Evolutionary conservation across 2,113 vertebrate species (phyloP), one percentile per base, ranked within the genome.

Genomic region (Zootoca vivipara): DNA sequence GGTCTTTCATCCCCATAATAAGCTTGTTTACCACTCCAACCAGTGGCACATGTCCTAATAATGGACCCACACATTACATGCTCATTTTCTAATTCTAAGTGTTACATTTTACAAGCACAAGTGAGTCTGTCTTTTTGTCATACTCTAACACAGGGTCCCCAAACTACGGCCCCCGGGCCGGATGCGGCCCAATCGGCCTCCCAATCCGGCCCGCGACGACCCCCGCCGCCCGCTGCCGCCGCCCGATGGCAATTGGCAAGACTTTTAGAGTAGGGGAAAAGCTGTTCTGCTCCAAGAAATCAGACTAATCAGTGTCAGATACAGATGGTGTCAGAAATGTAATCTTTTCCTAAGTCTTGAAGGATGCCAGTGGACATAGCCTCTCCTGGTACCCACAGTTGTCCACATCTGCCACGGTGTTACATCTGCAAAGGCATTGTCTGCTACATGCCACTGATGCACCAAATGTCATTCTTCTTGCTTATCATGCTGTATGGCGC

Each of bases 91-190:
- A 62, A 15, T 87, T 64, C 38, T 22, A 62, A 15, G 64, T 42
- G 83, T 42, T 87, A 90, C 72, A 62, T 20, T 42, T 46, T 56
- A 64, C 85, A 82, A 92, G 83, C 62, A 8, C 2, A 40, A 89
- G 88, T 86, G 86, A 92, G 85, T 3, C 4, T 70, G 79, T 74
- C 52, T n/a, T 18, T 40, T 28, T 16, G n/a, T 62, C 33, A 73
- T 2, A n/a, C 18, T 79, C 33, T 56, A n/a, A 18, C 26, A 86
- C n/a, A n/a, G n/a, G n/a, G n/a, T n/a, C n/a, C n/a, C n/a, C n/a
- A n/a, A n/a, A n/a, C n/a, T n/a, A n/a, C n/a, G n/a, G n/a, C n/a
- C n/a, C n/a, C n/a, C n/a, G n/a, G n/a, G n/a, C n/a, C n/a, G n/a
- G n/a, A n/a, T n/a, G n/a, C n/a, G n/a, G n/a, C n/a, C n/a, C n/a